Evolutionary conservation across 1,140 invertebrate genomes (phyloP).

Genomic region (Caenorhabditis briggsae): DNA sequence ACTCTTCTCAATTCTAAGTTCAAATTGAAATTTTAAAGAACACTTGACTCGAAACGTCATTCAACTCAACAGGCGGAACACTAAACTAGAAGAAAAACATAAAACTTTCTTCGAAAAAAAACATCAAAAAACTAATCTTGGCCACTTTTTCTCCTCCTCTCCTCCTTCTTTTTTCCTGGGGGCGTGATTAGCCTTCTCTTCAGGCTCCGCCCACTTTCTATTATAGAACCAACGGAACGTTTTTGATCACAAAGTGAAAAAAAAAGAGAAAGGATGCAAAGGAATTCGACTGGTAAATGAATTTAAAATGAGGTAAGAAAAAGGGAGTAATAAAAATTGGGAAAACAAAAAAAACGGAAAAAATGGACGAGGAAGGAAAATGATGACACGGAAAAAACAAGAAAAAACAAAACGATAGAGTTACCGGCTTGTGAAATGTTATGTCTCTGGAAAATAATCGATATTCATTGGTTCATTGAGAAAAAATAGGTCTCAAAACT

Average conservation of each 20-base stretch:
- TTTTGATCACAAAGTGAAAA: neutral
- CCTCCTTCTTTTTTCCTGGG: constrained; percentile 1
- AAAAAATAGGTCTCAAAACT: too few relatives aligned
- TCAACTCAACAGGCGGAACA: constrained; percentile 1
- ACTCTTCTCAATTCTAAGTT: neutral
- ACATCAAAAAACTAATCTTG: constrained; percentile 35
- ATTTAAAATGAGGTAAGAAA: neutral
- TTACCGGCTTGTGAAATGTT: neutral
- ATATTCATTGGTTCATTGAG: neutral
- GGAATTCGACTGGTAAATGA: neutral
- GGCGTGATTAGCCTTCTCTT: constrained; percentile 46
- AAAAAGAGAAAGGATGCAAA: neutral
- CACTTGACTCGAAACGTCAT: constrained; percentile 6
- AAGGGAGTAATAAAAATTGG: constrained; percentile 26
- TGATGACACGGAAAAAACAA: neutral
- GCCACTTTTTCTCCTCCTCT: too few relatives aligned
- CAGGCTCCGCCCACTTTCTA: constrained; percentile 4
- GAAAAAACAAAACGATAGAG: constrained; percentile 43
- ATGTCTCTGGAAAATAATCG: neutral
- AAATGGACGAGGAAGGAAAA: neutral
- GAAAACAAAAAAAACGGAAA: neutral
- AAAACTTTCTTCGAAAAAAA: neutral
- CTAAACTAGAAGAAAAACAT: neutral
- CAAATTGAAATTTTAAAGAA: constrained; percentile 1
- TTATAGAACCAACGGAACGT: neutral